Evolutionary conservation across 2,888 invertebrate genomes (phyloP), one percentile per base, ranked within the genome.

Genomic region (Hyposoter didymator): DNA sequence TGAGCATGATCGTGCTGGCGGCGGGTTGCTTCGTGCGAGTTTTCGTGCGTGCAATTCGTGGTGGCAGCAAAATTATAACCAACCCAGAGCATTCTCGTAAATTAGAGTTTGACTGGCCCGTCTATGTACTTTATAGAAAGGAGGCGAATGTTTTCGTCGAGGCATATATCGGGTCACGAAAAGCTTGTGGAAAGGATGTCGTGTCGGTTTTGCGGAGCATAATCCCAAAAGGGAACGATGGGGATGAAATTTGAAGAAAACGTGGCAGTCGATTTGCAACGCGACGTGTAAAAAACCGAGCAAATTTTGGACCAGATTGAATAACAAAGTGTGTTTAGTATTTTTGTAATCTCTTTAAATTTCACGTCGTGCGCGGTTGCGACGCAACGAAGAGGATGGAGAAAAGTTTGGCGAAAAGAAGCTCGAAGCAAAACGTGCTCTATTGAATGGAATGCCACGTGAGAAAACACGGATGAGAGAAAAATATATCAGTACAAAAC

Each of bases 401-500:
- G 43, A 66, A 64, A 35, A 32, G 12, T 10, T 17, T 28, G 55
- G 78, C 43, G 52, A 55, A 43, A 72, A 52, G 52, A 39, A 35
- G 1, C 72, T 59, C 39, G 67, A 45, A 64, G 75, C 45, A 75
- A 79, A 79, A 87, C 90, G 87, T 89, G 88, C 87, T 89, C 87
- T 49, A 78, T 88, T 90, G 90, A 91, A 91, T 90, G 91, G 90
- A 90, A 92, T 92, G 91, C 91, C 89, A 90, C 62, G 66, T 52
- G 81, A 82, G 75, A 84, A 82, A 32, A 76, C 69, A 82, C 72
- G 66, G 78, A 80, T 67, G 70, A 81, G 67, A 84, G 64, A 70
- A 52, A 73, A 73, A 93, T 67, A 93, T 93, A 94, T 93, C 93
- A 93, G 93, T 93, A 93, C 92, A 92, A 93, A 93, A 92, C 89